phyloP scores from a whole-genome alignment of 1,140 invertebrate genomes.

The Phymorhynchus buccinoides region DNA sequence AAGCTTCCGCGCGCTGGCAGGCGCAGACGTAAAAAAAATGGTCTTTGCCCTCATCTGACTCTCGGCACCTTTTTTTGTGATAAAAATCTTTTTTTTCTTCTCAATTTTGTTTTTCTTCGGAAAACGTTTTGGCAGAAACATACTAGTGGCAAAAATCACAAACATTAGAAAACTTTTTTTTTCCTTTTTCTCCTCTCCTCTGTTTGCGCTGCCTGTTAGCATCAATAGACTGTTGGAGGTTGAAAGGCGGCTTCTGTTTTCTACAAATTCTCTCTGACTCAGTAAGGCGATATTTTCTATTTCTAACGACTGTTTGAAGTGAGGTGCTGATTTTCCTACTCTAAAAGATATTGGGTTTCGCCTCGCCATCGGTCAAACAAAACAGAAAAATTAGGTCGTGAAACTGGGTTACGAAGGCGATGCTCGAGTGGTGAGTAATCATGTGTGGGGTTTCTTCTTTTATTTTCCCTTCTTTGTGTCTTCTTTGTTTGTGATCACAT shows the following conservation, averaged over 20 bases:
- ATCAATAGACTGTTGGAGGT: not conserved
- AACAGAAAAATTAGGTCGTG: not conserved
- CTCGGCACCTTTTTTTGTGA: not conserved
- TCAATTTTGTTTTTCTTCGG: not conserved
- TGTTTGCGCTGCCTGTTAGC: not conserved
- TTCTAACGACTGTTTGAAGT: not conserved
- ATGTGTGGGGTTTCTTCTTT: not conserved
- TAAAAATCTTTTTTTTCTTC: not conserved
- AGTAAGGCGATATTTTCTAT: not conserved
- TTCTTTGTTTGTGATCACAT: too few relatives aligned
- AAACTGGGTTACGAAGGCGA: not conserved
- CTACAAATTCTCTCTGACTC: not conserved
- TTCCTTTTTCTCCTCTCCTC: not conserved
- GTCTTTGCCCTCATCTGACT: not conserved
- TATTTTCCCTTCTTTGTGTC: not conserved
- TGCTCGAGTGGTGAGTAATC: not conserved
- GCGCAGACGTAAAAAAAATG: not conserved
- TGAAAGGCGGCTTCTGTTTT: not conserved
- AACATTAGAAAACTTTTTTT: too few relatives aligned
- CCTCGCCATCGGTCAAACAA: not conserved
- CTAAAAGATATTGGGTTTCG: not conserved
- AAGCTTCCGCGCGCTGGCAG: not conserved
- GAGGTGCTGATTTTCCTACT: not conserved
- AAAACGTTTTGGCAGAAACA: not conserved
- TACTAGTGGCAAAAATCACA: not conserved